Evolutionary conservation across 2,797 vertebrate species (phyloP).

Genomic region (Adrianichthys oophorus): DNA sequence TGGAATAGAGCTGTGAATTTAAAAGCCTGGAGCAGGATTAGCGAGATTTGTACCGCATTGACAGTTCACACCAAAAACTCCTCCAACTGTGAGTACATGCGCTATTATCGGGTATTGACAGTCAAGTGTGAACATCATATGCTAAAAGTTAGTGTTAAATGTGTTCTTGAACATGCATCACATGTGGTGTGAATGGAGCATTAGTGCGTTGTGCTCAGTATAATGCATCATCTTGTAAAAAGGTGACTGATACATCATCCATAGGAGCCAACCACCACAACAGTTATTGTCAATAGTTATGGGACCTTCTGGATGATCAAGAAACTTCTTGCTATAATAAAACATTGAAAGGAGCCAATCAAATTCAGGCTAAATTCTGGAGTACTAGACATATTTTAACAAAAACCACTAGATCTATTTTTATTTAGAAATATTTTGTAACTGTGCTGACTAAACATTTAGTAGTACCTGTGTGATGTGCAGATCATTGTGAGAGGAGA

Average conservation of each 20-base stretch:
- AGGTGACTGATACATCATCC: constrained; percentile 78
- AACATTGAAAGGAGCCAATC: constrained; percentile 84
- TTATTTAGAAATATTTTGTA: not conserved
- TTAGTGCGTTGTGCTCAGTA: constrained; percentile 24
- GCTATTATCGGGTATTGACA: no score
- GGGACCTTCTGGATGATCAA: constrained; percentile 71
- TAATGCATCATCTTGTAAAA: constrained; percentile 69
- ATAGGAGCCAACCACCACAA: constrained; percentile 85
- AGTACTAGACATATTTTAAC: constrained; percentile 25
- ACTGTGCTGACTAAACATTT: no score
- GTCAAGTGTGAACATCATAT: no score
- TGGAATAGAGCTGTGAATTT: no score
- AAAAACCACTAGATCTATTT: constrained; percentile 1
- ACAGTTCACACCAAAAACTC: no score
- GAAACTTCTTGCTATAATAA: constrained; percentile 66
- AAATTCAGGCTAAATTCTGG: constrained; percentile 79
- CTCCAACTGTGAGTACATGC: no score
- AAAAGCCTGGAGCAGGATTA: no score
- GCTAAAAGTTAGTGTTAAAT: no score
- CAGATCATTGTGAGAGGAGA: constrained; percentile 1
- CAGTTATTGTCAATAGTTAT: constrained; percentile 52
- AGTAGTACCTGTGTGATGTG: not conserved
- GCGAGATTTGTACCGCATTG: no score
- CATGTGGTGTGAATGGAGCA: no score
- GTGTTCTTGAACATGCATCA: no score